Evolutionary conservation across 1,140 invertebrate species (phyloP), one percentile per base, ranked within the genome.

Genomic region (Drosophila eugracilis): DNA sequence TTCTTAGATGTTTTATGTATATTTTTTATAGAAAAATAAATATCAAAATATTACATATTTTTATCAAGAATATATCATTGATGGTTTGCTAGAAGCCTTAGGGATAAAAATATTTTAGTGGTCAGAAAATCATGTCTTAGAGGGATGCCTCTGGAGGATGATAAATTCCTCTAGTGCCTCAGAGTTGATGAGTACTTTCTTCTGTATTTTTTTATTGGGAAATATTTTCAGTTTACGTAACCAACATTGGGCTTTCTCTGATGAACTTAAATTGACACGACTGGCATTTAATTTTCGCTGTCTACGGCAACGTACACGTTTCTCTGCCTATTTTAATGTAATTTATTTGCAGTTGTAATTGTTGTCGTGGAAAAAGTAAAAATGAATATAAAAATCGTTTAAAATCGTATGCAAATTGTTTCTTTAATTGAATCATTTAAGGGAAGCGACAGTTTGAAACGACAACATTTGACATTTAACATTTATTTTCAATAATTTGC

Each of bases 341-440:
- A 86, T 86, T 86, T 88, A 86, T 86, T 78, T 86, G 59, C 54
- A 49, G 74, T 55, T 88, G 83, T 88, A 86, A 88, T 88, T 86
- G 62, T 39, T 69, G 48, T 72, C 52, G 45, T 34, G 17, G 32
- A 21, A 67, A 66, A 55, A 63, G 45, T 36, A 48, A 39, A 49
- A 52, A 47, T 52, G 32, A 32, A 74, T 44, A 37, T 63, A 76
- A 80, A 42, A 47, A 47, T 47, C 24, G 44, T 59, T 55, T 36
- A 34, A 65, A 72, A 63, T 63, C 41, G 72, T 34, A 80, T 85
- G 77, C 58, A 85, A 85, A 85, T 85, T 74, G 77, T 85, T 86
- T 88, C 83, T 88, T 85, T 85, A 85, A 85, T 85, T 85, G 69
- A 85, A 85, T 85, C 81, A 88, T 85, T 79, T 88, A 71, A 54